Evolutionary conservation across 1,140 invertebrate genomes (phyloP).

Genomic region (Heliconius congener): DNA sequence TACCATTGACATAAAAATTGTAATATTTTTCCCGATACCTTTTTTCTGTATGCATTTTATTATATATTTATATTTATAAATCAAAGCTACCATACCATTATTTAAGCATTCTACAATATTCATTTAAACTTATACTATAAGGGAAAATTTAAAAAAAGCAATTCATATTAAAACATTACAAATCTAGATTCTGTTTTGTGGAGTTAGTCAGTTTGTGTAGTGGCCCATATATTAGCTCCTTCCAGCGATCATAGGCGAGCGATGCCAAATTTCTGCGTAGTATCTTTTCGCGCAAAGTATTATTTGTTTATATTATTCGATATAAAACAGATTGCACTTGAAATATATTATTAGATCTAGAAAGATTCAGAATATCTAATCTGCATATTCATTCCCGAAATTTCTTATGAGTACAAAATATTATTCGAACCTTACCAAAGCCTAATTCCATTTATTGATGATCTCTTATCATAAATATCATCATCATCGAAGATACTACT

Average conservation of each 20-base stretch:
- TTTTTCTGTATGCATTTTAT: no score
- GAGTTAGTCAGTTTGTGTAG: no score
- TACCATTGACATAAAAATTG: no score
- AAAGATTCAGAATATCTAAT: constrained; percentile 21
- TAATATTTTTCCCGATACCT: no score
- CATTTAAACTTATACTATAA: no score
- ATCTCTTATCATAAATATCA: not conserved
- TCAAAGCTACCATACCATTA: no score
- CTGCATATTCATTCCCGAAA: not conserved
- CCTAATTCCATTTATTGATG: not conserved
- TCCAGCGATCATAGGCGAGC: constrained; percentile 20
- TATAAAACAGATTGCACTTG: constrained; percentile 42
- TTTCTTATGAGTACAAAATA: not conserved
- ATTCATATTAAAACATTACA: no score
- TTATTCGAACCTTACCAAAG: not conserved
- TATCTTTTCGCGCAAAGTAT: constrained; percentile 39
- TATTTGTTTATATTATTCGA: constrained; percentile 38
- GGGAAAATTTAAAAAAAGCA: no score
- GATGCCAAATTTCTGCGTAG: constrained; percentile 38
- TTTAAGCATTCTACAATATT: no score
- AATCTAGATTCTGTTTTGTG: no score
- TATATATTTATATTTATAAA: no score
- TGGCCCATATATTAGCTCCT: not conserved
- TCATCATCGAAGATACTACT: no score
- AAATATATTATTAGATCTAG: constrained; percentile 25